Percentiles rank a stretch among this genome's conserved stretches.
Evolutionary conservation across 2,113 vertebrate species (phyloP).

Genomic region (Odontophorus gujanensis): DNA sequence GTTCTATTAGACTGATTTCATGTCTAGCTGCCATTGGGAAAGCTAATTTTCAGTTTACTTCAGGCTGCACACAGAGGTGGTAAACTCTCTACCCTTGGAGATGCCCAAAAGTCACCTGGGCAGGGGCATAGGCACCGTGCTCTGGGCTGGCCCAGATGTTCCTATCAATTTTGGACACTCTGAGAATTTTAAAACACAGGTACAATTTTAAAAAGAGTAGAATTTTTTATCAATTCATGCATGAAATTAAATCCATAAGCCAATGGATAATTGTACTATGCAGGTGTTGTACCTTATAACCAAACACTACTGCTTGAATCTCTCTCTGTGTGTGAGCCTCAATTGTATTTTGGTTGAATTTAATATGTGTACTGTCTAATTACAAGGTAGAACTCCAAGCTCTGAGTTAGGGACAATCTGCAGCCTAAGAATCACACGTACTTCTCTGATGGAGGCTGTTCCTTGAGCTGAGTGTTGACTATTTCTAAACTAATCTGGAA

Average conservation of each 20-base stretch:
- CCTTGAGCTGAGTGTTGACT: accelerated
- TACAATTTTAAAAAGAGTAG: neutral
- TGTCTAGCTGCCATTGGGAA: neutral
- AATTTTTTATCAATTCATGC: neutral
- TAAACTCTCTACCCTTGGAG: neutral
- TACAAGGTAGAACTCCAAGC: neutral
- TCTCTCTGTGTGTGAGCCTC: neutral
- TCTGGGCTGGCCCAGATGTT: neutral
- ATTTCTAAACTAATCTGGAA: neutral
- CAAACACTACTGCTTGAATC: neutral
- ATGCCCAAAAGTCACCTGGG: neutral
- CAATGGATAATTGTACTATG: accelerated
- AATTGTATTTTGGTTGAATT: neutral
- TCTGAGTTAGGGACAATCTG: neutral
- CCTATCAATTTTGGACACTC: neutral
- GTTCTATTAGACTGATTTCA: neutral
- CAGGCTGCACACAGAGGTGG: neutral
- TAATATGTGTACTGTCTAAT: neutral
- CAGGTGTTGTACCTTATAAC: neutral
- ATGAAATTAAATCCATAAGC: neutral
- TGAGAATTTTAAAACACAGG: neutral
- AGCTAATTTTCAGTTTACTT: neutral
- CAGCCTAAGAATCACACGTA: neutral
- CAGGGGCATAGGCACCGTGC: accelerated
- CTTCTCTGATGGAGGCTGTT: neutral